Conservation (phyloP, 2,797 vertebrate genomes). For the Alfaro cultratus region DNA sequence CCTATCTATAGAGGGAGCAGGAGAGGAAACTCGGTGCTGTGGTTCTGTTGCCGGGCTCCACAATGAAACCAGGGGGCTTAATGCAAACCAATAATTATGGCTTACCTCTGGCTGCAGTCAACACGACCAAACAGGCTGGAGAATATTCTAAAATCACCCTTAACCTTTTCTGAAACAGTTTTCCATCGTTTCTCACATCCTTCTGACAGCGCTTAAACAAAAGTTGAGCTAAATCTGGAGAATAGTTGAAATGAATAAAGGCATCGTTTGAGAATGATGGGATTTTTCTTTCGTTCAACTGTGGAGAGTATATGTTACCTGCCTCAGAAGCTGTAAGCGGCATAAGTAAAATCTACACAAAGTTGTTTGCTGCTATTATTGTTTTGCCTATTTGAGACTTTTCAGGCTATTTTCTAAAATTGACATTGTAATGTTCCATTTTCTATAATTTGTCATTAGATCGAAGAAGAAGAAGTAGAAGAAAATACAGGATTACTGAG, state of each 20-base stretch:
- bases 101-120: constrained; percentile 54
- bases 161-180: background rate
- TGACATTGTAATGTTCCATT: background rate
- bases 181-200: background rate
- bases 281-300: background rate
- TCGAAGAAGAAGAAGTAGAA: background rate
- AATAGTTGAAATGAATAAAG: constrained; percentile 2
- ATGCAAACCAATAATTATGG: constrained; percentile 62
- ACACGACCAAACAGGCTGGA: constrained; percentile 30
- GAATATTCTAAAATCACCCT: constrained; percentile 36
- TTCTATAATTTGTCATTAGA: background rate
- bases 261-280: background rate
- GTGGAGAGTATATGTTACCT: background rate
- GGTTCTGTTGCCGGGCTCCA: constrained; percentile 49
- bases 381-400: background rate
- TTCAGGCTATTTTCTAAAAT: background rate
- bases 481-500: background rate
- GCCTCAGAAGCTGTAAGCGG: constrained; percentile 31
- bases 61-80: constrained; percentile 47
- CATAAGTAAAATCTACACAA: background rate
- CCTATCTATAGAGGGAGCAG: constrained; percentile 78
- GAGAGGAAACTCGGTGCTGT: constrained; percentile 70
- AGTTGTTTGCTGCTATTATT: background rate
- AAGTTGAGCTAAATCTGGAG: background rate
- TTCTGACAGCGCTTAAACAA: background rate